Base-by-base conservation (phyloP, 2,888 invertebrate species). In the Drosophila birchii region DNA sequence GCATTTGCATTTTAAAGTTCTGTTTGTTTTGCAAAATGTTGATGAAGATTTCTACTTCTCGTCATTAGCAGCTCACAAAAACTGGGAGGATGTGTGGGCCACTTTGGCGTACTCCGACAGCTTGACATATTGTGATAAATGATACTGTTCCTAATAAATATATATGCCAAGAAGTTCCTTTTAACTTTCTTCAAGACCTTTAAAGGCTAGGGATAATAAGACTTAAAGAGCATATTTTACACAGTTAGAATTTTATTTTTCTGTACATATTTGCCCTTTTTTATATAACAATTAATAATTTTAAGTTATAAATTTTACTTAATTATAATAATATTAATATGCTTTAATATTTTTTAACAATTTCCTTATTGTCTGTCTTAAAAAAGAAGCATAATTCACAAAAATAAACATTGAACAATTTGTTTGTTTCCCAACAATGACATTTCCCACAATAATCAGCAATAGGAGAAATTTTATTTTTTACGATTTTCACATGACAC, bases 51-150 rank as follows among this genome's bases (percentile, higher is more conserved):
- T 8, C 2, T 5, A 29, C 20, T 12, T 11, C n/a, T 20, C 11
- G 16, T 14, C 29, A 26, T 58, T 26, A 26, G n/a, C 20, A 26
- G 23, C 7, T 14, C 14, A 38, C n/a, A 44, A 36, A 44, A 62
- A 29, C 3, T 8, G 58, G 29, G 1, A 14, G 20, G 29, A 29
- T 39, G 18, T 47, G 43, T 23, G 59, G 8, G 4, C 6, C 23
- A 29, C 29, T 41, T 23, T 34, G 23, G 32, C 38, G n/a, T 23
- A 34, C 36, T 51, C 62, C 29, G 74, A 73, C 74, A 74, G 54
- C 60, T 74, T 67, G 60, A 73, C 74, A 73, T 59, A 67, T 74
- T 74, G 49, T 73, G 74, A 74, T 74, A 67, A 74, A 74, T 74
- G 51, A 71, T 71, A 49, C 70, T 20, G 16, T 38, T 38, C n/a